Base-by-base conservation (phyloP, 2,797 vertebrate species). In the Luscinia luscinia region DNA sequence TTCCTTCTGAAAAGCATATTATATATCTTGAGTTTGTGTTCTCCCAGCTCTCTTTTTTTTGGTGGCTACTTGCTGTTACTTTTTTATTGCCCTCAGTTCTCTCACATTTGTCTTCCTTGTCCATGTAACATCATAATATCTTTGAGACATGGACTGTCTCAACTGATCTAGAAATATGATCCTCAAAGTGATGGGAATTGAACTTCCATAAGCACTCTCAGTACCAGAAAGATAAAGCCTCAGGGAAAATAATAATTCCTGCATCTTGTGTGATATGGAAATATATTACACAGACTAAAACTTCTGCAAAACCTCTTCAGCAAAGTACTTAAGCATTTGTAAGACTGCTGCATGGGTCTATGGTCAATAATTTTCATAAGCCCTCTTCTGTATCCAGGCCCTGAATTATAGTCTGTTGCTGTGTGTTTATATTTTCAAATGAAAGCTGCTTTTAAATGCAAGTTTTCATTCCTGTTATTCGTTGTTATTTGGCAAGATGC, bases 51-150 rank as follows among this genome's bases (percentile, higher is more conserved):
- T 85, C 3, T 0, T 57, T 90, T 90, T 64, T 24, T 32, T 32
- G 32, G 16, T 87, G 34, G 41, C 66, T 95, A 36, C 38, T 87
- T 84, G 30, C 34, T 88, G 45, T 27, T 69, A 32, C 43, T 78
- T 28, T 34, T 94, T 93, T 73, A 92, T 89, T 94, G 70, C 69
- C 27, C 64, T 79, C 45, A 22, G 54, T 85, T 81, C 62, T 73
- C 62, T 78, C 16, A 2, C 84, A 41, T 93, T 91, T 93, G 28
- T 95, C 88, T 95, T 93, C 62, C 40, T 62, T 72, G 76, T 76
- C 76, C 49, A 12, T 22, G 48, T 86, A 83, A 46, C 41, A 43
- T 88, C 67, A 41, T 66, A 58, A 48, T 54, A 32, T 61, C 84
- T 93, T 54, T 69, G 67, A 81, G 73, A 51, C 17, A 52, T 16